These are phyloP conservation scores for Melitaea cinxia DNA, from an alignment of 1,140 invertebrate genomes.

Conservation along the genomic window DNA sequence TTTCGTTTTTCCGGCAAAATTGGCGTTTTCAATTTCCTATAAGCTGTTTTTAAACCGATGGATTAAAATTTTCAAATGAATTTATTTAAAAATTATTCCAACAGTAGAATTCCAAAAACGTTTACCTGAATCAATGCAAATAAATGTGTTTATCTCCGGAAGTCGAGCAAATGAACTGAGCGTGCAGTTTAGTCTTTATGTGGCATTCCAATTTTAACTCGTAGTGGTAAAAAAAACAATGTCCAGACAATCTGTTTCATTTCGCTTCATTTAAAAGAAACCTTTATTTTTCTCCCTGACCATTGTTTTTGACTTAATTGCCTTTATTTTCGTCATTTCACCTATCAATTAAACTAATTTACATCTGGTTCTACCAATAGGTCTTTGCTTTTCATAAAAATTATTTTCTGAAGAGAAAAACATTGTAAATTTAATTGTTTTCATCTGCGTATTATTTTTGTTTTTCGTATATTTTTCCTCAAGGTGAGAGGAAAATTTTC, in stretches of 20 bases:
- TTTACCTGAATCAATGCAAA: conserved; percentile 18
- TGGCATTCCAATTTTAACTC: conserved; percentile 36
- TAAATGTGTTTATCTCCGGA: conserved; percentile 25
- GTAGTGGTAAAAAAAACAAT: conserved; percentile 32
- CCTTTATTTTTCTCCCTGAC: conserved; percentile 10
- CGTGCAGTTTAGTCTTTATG: conserved; percentile 33
- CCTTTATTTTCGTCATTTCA: neutral
- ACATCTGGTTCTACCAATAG: neutral
- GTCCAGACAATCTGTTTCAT: conserved; percentile 28
- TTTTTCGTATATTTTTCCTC: too few relatives aligned
- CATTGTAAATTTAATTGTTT: too few relatives aligned
- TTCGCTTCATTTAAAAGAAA: conserved; percentile 20
- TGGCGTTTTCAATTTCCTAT: too few relatives aligned
- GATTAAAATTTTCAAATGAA: too few relatives aligned
- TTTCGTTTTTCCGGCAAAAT: too few relatives aligned
- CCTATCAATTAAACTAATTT: neutral
- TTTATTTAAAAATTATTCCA: too few relatives aligned
- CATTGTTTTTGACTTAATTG: neutral
- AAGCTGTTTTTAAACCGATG: too few relatives aligned
- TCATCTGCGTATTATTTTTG: too few relatives aligned
- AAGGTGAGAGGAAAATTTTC: too few relatives aligned
- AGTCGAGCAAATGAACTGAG: conserved; percentile 28
- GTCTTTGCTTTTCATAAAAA: too few relatives aligned
- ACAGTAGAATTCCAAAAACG: neutral
- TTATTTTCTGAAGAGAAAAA: too few relatives aligned